Conservation (phyloP, 2,797 vertebrate genomes). For the Siniperca scherzeri region DNA sequence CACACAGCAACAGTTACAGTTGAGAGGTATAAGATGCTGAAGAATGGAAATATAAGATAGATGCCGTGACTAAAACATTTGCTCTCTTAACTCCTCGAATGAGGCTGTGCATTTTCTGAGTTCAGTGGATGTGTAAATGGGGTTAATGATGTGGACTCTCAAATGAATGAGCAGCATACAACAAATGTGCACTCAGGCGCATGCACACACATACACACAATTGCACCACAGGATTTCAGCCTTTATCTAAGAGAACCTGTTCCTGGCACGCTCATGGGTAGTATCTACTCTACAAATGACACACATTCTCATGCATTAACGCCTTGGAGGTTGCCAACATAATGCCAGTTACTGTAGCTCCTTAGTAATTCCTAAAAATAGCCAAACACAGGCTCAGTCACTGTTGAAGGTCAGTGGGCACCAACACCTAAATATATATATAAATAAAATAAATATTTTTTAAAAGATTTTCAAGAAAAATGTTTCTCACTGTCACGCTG, state of each 20-base stretch:
- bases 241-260: conserved; percentile 54
- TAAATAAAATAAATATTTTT: too few relatives aligned
- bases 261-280: conserved; percentile 34
- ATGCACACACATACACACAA: conserved; percentile 40
- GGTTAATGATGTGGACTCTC: conserved; percentile 72
- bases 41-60: conserved; percentile 13
- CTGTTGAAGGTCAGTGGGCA: neutral
- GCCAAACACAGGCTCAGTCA: neutral
- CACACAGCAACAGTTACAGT: neutral
- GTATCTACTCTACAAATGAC: conserved; percentile 39
- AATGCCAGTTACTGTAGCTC: conserved; percentile 7
- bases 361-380: conserved; percentile 21
- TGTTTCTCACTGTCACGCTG: neutral
- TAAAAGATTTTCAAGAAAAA: conserved; percentile 20
- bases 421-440: neutral
- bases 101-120: conserved; percentile 50
- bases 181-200: conserved; percentile 50
- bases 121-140: conserved; percentile 65
- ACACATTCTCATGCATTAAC: conserved; percentile 40
- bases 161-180: conserved; percentile 66
- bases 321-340: conserved; percentile 10
- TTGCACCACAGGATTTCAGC: conserved; percentile 46
- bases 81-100: conserved; percentile 43
- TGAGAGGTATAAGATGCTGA: neutral
- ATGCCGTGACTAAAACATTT: neutral